phyloP scores from a whole-genome alignment of 2,797 vertebrate species.

The Sardinella longiceps region DNA sequence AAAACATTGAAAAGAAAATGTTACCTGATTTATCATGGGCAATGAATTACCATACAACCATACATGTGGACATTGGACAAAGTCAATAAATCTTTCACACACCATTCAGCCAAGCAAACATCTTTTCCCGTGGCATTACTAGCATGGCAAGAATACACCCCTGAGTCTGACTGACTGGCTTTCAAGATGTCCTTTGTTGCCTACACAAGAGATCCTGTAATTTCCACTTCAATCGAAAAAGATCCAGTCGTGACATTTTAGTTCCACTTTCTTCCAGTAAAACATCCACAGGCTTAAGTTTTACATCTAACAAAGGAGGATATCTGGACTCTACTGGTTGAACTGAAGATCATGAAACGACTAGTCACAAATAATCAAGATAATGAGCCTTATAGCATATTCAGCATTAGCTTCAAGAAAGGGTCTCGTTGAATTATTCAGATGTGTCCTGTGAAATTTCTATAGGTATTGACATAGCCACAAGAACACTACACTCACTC shows the following conservation, averaged over 20 bases:
- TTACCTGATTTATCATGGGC: constrained; percentile 1
- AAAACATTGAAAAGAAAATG: constrained; percentile 43
- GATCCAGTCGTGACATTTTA: constrained; percentile 88
- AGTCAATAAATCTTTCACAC: constrained; percentile 85
- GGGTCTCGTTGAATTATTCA: background rate
- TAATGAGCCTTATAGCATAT: background rate
- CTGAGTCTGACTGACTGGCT: constrained; percentile 86
- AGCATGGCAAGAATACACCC: constrained; percentile 87
- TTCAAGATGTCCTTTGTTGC: constrained; percentile 84
- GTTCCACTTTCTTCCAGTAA: constrained; percentile 86
- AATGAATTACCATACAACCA: background rate
- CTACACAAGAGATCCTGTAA: constrained; percentile 84
- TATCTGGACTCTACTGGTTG: constrained; percentile 84
- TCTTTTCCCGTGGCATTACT: constrained; percentile 90
- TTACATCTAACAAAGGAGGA: constrained; percentile 87
- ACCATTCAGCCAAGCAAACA: constrained; percentile 86
- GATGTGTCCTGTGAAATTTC: background rate
- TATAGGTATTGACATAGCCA: background rate
- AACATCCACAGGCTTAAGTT: constrained; percentile 81
- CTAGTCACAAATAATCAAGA: constrained; percentile 1
- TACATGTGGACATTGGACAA: constrained; percentile 17
- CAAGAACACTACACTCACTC: background rate
- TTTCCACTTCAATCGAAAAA: constrained; percentile 87
- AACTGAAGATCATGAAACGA: constrained; percentile 58
- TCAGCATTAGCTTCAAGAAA: background rate